Evolutionary conservation across 2,888 invertebrate genomes (phyloP).

Genomic region (Drosophila falleni): DNA sequence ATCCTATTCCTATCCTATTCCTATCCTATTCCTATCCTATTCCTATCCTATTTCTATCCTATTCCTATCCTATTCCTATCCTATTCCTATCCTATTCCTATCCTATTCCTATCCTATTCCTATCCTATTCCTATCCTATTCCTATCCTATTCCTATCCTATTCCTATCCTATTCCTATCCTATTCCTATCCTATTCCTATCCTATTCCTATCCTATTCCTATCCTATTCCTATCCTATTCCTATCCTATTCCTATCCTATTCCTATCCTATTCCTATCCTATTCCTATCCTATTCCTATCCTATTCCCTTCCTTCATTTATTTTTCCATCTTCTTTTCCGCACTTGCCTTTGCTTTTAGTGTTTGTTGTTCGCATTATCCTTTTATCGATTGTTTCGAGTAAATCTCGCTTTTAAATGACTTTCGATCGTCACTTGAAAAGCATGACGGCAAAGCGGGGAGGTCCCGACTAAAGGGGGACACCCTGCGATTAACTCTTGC

Average conservation of each 20-base stretch:
- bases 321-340: too few species aligned
- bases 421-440: conserved; percentile 48
- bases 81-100: too few species aligned
- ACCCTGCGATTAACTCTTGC: conserved; percentile 53
- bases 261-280: background rate
- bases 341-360: background rate
- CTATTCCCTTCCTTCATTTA: too few species aligned
- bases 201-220: conserved; percentile 3
- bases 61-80: too few species aligned
- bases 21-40: too few species aligned
- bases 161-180: too few species aligned
- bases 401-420: conserved; percentile 51
- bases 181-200: background rate
- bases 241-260: background rate
- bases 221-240: conserved; percentile 1
- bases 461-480: background rate
- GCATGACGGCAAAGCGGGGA: background rate
- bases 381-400: conserved; percentile 58
- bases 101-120: too few species aligned
- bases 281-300: background rate
- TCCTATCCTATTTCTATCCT: too few species aligned
- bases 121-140: too few species aligned
- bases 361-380: conserved; percentile 59
- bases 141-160: too few species aligned
- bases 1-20: too few species aligned